Conservation (phyloP, 23 tunicate genomes). For the Clavelina lepadiformis region DNA sequence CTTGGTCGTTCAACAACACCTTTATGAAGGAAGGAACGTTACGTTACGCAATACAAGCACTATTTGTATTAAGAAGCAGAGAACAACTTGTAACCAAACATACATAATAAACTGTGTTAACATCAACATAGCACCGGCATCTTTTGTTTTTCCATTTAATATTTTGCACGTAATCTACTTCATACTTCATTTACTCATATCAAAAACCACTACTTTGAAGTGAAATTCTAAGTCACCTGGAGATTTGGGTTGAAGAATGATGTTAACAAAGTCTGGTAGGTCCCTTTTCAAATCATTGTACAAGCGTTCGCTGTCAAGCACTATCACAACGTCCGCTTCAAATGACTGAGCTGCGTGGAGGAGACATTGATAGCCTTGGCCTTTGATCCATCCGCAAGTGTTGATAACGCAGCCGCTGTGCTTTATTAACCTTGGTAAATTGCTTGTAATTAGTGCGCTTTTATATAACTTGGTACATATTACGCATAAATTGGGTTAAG, state of each 20-base stretch:
- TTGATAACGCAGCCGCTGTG: conserved; percentile 81
- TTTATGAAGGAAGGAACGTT: conserved; percentile 1
- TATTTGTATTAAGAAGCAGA: too few species aligned
- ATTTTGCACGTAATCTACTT: too few species aligned
- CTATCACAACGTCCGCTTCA: conserved; percentile 87
- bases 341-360: conserved; percentile 74
- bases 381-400: conserved; percentile 94
- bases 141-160: too few species aligned
- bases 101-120: too few species aligned
- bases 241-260: conserved; percentile 77
- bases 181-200: neutral
- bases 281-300: conserved; percentile 87
- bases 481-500: too few species aligned
- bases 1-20: conserved; percentile 86
- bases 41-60: too few species aligned
- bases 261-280: conserved; percentile 81
- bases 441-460: too few species aligned
- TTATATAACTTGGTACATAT: too few species aligned
- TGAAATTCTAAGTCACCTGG: conserved; percentile 36
- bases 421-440: conserved; percentile 50
- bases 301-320: conserved; percentile 77
- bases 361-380: conserved; percentile 84
- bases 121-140: too few species aligned
- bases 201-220: neutral
- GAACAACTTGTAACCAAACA: too few species aligned